phyloP scores from a whole-genome alignment of 2,113 vertebrate species.

The Lathamus discolor region DNA sequence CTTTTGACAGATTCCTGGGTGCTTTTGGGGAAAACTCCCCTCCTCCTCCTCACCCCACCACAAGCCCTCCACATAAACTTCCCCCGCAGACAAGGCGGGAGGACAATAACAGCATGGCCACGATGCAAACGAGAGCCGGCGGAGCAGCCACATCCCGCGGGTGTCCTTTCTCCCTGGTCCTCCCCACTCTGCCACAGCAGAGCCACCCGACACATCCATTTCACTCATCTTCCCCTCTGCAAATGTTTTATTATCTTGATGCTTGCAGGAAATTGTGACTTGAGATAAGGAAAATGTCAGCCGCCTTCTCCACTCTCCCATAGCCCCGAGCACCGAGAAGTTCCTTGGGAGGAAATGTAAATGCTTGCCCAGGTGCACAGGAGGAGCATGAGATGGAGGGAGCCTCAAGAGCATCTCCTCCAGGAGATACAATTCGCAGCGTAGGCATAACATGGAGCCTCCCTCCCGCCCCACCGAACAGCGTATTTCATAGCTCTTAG shows the following conservation, averaged over 20 bases:
- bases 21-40: slow-evolving; percentile 71
- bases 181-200: neutral
- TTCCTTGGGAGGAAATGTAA: slow-evolving; percentile 48
- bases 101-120: slow-evolving; percentile 69
- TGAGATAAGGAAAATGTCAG: slow-evolving; percentile 70
- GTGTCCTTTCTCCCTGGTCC: slow-evolving; percentile 19
- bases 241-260: slow-evolving; percentile 60
- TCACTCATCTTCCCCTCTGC: neutral
- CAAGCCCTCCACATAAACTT: slow-evolving; percentile 71
- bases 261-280: slow-evolving; percentile 70
- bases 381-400: slow-evolving; percentile 1
- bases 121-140: slow-evolving; percentile 63
- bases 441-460: slow-evolving; percentile 42
- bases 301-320: slow-evolving; percentile 20
- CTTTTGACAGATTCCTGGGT: slow-evolving; percentile 79
- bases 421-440: slow-evolving; percentile 39
- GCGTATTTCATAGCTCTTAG: slow-evolving; percentile 64
- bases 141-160: slow-evolving; percentile 12
- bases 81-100: slow-evolving; percentile 65
- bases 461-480: slow-evolving; percentile 6
- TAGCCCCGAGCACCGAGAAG: neutral
- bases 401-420: slow-evolving; percentile 12
- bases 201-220: neutral
- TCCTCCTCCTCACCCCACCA: slow-evolving; percentile 49
- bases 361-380: slow-evolving; percentile 36